Evolutionary conservation across 2,888 invertebrate species (phyloP), one percentile per base, ranked within the genome.

Genomic region (Brachylomia viminalis): DNA sequence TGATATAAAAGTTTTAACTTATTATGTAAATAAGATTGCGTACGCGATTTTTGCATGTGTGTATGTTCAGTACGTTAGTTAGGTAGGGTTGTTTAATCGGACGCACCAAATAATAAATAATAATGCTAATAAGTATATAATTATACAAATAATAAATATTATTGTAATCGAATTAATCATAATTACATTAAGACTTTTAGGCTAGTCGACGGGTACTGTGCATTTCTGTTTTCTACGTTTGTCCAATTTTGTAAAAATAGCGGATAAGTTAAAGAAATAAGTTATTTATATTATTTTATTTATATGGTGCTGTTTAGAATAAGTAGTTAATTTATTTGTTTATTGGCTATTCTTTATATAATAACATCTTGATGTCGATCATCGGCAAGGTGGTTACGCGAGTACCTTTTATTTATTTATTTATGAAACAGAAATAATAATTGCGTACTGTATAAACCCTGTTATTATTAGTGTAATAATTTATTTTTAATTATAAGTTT

Each of bases 121-220:
- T 91, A 90, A 87, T 88, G 74, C 82, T 85, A 86, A 84, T 83
- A 75, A 83, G 77, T 85, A 64, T 87, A 81, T 86, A 85, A 80
- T 74, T 80, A 83, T 84, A 88, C 85, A 86, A 88, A 87, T 87
- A 85, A 86, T 87, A 65, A 90, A 87, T 42, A 42, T 42, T 88
- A 69, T 83, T 67, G 62, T 84, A 85, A 85, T 87, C 72, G 38
- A 85, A 80, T 80, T 73, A 78, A 81, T 84, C 75, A 59, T 82
- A 74, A 78, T 78, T 88, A 88, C 87, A 82, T 77, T 91, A 89
- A 87, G 83, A 82, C 87, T 86, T 86, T 85, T 95, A 95, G 95
- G 93, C 91, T 94, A 96, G 95, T 96, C 95, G 96, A 96, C 96
- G 96, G 96, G 96, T 96, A 95, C 93, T 94, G 95, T 95, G 96